A percentile compares a stretch with the other conserved stretches of the same genome.
These are phyloP conservation scores for Laticauda colubrina DNA, from an alignment of 2,113 vertebrate genomes.

Conservation along the genomic window DNA sequence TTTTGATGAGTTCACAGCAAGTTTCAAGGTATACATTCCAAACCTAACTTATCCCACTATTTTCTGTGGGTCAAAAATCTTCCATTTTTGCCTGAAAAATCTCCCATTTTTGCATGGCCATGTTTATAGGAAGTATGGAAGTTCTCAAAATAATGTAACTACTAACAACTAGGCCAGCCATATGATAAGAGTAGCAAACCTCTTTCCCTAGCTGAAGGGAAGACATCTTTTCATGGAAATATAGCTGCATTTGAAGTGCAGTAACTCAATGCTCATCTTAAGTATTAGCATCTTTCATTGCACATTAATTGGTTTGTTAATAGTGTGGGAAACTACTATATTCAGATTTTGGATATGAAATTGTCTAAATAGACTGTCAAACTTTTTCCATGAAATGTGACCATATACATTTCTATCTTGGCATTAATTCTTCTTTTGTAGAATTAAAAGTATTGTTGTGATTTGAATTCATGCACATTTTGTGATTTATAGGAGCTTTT, in stretches of 20 bases:
- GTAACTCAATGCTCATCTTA: background rate
- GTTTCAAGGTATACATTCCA: background rate
- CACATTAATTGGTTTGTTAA: background rate
- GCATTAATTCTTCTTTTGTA: background rate
- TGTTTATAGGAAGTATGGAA: background rate
- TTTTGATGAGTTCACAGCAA: background rate
- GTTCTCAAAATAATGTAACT: background rate
- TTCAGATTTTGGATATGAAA: background rate
- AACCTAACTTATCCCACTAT: background rate
- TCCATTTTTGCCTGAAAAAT: background rate
- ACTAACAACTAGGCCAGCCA: background rate
- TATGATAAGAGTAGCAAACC: background rate
- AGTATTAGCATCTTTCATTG: background rate
- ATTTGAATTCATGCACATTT: background rate
- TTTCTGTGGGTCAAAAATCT: background rate
- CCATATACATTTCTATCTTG: background rate
- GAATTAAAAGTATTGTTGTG: background rate
- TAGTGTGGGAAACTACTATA: background rate
- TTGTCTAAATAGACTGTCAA: background rate
- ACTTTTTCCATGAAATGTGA: conserved; percentile 9
- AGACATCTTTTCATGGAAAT: background rate
- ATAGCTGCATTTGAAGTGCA: background rate
- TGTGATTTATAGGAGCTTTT: background rate
- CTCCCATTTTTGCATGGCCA: background rate
- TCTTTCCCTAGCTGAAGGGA: background rate